A percentile compares a stretch with the other conserved stretches of the same genome.
These are phyloP conservation scores for Silurus meridionalis DNA, from an alignment of 2,113 vertebrate genomes.

Conservation along the genomic window DNA sequence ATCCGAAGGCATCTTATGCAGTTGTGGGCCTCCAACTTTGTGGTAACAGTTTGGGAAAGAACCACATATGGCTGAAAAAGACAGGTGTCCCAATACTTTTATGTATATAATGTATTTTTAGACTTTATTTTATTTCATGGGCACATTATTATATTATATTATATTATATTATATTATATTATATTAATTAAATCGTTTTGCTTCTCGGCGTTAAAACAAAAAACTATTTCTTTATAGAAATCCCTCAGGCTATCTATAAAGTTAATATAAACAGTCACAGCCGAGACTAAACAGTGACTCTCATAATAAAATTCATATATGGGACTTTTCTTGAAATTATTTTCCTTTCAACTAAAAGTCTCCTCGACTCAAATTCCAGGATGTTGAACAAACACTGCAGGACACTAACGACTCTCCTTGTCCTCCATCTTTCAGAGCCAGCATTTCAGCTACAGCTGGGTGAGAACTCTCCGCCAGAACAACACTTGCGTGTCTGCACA, in stretches of 20 bases:
- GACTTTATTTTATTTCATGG: too few relatives aligned
- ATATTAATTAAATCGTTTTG: background rate
- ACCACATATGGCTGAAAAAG: too few relatives aligned
- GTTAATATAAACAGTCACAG: too few relatives aligned
- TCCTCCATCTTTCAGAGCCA: slow-evolving; percentile 74
- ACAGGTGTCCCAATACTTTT: too few relatives aligned
- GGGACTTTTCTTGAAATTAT: background rate
- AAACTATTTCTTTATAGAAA: background rate
- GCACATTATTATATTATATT: too few relatives aligned
- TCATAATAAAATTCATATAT: background rate
- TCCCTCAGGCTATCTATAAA: background rate
- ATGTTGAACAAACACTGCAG: background rate
- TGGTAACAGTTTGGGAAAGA: too few relatives aligned
- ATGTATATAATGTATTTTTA: too few relatives aligned
- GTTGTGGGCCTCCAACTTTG: too few relatives aligned
- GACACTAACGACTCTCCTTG: background rate
- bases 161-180: too few relatives aligned
- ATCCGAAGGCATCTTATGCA: too few relatives aligned
- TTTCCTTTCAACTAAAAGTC: background rate
- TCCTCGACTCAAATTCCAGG: background rate
- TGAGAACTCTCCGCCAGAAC: slow-evolving; percentile 79
- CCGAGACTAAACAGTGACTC: background rate
- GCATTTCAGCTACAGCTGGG: slow-evolving; percentile 93
- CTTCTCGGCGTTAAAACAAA: background rate
- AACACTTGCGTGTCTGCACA: slow-evolving; percentile 72